These are phyloP conservation scores for Yponomeuta cagnagella DNA, from an alignment of 2,888 invertebrate species.

Conservation along the genomic window DNA sequence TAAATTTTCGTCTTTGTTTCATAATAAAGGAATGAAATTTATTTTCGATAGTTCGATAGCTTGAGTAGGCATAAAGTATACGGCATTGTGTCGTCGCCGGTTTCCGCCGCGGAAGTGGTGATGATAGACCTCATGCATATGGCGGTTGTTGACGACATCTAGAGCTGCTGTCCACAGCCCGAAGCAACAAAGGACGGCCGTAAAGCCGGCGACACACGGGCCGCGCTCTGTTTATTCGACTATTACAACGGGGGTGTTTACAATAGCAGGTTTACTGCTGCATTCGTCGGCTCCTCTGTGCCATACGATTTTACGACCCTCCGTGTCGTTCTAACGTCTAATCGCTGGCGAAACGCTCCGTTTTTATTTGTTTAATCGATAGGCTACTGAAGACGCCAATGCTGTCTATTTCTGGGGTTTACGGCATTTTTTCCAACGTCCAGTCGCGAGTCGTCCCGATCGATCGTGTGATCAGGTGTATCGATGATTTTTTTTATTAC, in stretches of 20 bases:
- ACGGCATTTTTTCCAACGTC: slow-evolving; percentile 44
- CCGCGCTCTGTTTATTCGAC: slow-evolving; percentile 65
- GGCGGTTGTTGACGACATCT: not conserved
- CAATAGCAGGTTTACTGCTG: slow-evolving; percentile 70
- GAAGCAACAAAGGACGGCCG: slow-evolving; percentile 61
- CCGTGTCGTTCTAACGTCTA: slow-evolving; percentile 68
- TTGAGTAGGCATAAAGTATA: no score
- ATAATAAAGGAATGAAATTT: no score
- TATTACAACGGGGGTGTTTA: slow-evolving; percentile 70
- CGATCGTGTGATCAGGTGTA: slow-evolving; percentile 59
- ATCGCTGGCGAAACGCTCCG: slow-evolving; percentile 51
- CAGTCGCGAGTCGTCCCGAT: slow-evolving; percentile 54
- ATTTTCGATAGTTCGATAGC: no score
- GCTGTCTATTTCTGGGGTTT: slow-evolving; percentile 62
- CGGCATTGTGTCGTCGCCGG: no score
- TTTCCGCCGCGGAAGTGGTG: not conserved
- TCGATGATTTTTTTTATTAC: slow-evolving; percentile 56
- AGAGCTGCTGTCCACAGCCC: slow-evolving; percentile 37
- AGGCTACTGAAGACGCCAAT: slow-evolving; percentile 62
- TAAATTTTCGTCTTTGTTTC: no score
- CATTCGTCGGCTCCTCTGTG: slow-evolving; percentile 69
- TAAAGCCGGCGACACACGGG: slow-evolving; percentile 71
- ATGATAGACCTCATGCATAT: not conserved
- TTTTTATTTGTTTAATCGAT: slow-evolving; percentile 76
- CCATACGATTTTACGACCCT: slow-evolving; percentile 71